Conservation (phyloP, 2,888 invertebrate genomes). For the Criorhina ranunculi region DNA sequence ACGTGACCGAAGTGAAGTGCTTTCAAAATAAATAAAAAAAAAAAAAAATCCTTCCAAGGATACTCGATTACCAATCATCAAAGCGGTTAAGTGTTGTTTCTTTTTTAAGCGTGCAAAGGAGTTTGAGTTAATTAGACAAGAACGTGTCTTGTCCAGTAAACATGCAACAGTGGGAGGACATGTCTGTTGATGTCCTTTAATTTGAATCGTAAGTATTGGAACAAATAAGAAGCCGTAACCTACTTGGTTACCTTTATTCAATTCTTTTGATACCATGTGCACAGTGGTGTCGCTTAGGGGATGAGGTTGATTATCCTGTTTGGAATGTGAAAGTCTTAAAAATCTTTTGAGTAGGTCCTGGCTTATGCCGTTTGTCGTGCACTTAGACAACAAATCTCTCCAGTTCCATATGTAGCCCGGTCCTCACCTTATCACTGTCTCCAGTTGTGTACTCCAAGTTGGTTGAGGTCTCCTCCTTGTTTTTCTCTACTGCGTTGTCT, state of each 20-base stretch:
- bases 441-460: too few relatives aligned
- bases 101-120: slow-evolving; percentile 1
- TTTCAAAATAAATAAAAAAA: slow-evolving; percentile 8
- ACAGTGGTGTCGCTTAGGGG: slow-evolving; percentile 6
- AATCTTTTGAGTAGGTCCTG: too few relatives aligned
- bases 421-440: too few relatives aligned
- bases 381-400: too few relatives aligned
- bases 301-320: too few relatives aligned
- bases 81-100: slow-evolving; percentile 22
- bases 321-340: too few relatives aligned
- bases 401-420: too few relatives aligned
- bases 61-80: slow-evolving; percentile 1
- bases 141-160: background rate
- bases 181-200: slow-evolving; percentile 29
- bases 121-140: slow-evolving; percentile 20
- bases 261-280: background rate
- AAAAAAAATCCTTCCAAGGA: slow-evolving; percentile 19
- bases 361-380: too few relatives aligned
- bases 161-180: slow-evolving; percentile 15
- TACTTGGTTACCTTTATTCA: slow-evolving; percentile 18
- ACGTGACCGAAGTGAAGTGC: slow-evolving; percentile 31
- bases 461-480: too few relatives aligned
- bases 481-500: too few relatives aligned
- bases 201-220: slow-evolving; percentile 47
- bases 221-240: slow-evolving; percentile 11